Base-by-base conservation (phyloP, 2,888 invertebrate species). In the Odontocolon sp. region DNA sequence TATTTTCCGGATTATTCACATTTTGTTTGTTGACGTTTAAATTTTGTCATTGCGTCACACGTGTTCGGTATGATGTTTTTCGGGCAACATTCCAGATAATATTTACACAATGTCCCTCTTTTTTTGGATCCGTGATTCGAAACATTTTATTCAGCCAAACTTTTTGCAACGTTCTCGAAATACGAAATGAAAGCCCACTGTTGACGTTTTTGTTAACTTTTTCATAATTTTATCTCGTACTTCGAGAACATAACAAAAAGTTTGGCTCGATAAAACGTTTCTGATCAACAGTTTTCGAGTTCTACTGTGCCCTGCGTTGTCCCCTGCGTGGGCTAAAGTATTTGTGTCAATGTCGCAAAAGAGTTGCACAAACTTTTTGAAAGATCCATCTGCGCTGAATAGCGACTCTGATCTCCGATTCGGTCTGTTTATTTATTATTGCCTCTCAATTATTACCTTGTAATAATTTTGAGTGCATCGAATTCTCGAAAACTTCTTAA, bases 321-420 rank as follows among this genome's bases (percentile, higher is more conserved):
- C 31, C 14, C 5, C 23, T 40, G 61, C 63, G 56, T 50, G 56
- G 52, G 26, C 52, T 26, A 52, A 45, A 38, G 42, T 57, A 79
- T 79, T 54, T 74, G 67, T 73, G 79, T 77, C 79, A 79, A 77
- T 79, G 79, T 77, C 79, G 57, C 57, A 31, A 61, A 67, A 61
- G 52, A 57, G 70, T 71, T 67, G 70, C 70, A 71, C 70, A 73
- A 74, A 70, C 21, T 78, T 75, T 75, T 67, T 68, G 33, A 64
- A 69, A 56, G 42, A 47, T 54, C 63, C 52, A 38, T 11, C 21
- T 68, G 70, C 33, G 47, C 16, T 47, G 36, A 18, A 63, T 47
- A 6, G 14, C n/a, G 3, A 23, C 36, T 16, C 63, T n/a, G 16
- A 47, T 31, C 52, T 52, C 31, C 14, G 31, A 52, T 26, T 31